Conservation (phyloP, 1,140 invertebrate species). For the Zaprionus taronus region DNA sequence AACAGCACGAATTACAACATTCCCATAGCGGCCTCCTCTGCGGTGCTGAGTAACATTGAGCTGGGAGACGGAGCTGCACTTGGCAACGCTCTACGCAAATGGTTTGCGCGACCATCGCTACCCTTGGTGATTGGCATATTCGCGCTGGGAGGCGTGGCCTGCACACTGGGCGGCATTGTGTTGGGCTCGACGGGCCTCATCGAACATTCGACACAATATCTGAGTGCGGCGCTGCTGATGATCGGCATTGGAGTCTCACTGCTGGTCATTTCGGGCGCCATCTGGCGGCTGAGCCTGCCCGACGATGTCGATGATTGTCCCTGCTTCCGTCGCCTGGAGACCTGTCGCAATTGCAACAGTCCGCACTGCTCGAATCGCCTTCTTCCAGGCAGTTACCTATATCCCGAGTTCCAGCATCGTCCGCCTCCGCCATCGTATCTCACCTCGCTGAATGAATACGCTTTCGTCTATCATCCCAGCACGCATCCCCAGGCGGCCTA, state of each 20-base stretch:
- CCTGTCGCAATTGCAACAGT: conserved; percentile 78
- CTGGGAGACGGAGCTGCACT: conserved; percentile 13
- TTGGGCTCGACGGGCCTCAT: conserved; percentile 78
- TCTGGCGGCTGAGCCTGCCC: conserved; percentile 76
- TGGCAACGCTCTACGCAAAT: conserved; percentile 64
- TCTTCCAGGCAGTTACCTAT: conserved; percentile 63
- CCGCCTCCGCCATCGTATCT: conserved; percentile 81
- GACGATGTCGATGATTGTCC: conserved; percentile 75
- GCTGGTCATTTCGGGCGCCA: conserved; percentile 77
- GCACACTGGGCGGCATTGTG: conserved; percentile 78
- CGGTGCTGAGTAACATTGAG: conserved; percentile 10
- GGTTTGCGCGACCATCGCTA: conserved; percentile 76
- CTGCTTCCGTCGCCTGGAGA: conserved; percentile 73
- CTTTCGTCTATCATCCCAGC: conserved; percentile 66
- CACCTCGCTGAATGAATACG: conserved; percentile 76
- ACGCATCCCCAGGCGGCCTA: conserved; percentile 48
- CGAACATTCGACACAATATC: conserved; percentile 80
- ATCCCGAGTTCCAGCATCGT: conserved; percentile 79
- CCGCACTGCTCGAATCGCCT: conserved; percentile 74
- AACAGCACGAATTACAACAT: conserved; percentile 32
- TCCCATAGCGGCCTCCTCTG: conserved; percentile 8
- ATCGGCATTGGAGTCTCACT: conserved; percentile 80
- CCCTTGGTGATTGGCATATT: conserved; percentile 83
- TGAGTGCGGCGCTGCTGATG: conserved; percentile 80
- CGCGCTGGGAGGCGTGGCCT: conserved; percentile 78